Evolutionary conservation across 2,888 invertebrate genomes (phyloP).

Genomic region (Leucoptera coffeella): DNA sequence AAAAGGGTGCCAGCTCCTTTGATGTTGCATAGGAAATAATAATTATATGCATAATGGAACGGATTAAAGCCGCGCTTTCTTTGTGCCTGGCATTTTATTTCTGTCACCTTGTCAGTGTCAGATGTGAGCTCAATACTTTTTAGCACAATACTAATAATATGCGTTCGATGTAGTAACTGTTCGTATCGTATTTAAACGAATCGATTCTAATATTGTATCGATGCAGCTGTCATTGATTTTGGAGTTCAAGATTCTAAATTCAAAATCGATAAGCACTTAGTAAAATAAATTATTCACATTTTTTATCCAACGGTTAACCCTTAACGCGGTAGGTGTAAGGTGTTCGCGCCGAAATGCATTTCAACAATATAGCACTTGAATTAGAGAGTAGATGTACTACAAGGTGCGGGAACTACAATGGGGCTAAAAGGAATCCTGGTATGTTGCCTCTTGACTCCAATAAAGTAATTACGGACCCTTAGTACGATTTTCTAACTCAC

Average conservation of each 20-base stretch:
- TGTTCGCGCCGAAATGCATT: constrained; percentile 21
- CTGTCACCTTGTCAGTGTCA: constrained; percentile 42
- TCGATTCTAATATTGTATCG: too few species aligned
- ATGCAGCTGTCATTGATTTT: too few species aligned
- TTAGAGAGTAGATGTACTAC: constrained; percentile 13
- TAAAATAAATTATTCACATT: too few species aligned
- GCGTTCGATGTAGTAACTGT: constrained; percentile 31
- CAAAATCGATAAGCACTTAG: too few species aligned
- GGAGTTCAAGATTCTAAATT: too few species aligned
- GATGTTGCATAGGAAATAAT: constrained; percentile 48
- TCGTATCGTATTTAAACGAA: too few species aligned
- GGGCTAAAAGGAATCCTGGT: constrained; percentile 32
- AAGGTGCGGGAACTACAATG: constrained; percentile 26
- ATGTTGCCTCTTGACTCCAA: constrained; percentile 49
- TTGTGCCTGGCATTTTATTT: too few species aligned
- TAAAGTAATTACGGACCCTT: constrained; percentile 51
- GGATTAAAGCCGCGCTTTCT: constrained; percentile 42
- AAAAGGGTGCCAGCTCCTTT: constrained; percentile 49
- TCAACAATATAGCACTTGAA: constrained; percentile 22
- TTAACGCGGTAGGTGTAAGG: constrained; percentile 37
- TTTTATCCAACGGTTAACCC: constrained; percentile 35
- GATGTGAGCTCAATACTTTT: constrained; percentile 26
- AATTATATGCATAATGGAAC: constrained; percentile 51
- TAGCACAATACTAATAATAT: constrained; percentile 32
- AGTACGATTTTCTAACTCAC: too few species aligned